Conservation (phyloP, 2,888 invertebrate genomes). For the Diogma glabrata region DNA sequence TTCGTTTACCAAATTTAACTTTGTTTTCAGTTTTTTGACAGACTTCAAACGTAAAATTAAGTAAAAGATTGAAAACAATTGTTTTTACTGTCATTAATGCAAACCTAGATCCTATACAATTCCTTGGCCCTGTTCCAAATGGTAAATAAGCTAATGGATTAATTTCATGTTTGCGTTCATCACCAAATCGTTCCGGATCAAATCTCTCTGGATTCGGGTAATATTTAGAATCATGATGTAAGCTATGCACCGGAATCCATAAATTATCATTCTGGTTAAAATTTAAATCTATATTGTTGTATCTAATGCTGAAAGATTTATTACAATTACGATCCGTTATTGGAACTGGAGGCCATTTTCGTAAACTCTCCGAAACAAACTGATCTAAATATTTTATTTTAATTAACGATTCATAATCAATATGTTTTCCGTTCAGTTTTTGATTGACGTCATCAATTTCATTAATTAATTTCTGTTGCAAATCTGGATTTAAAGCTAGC, state of each 20-base stretch:
- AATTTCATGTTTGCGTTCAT: slow-evolving; percentile 39
- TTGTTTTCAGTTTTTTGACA: slow-evolving; percentile 23
- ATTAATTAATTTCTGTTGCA: slow-evolving; percentile 41
- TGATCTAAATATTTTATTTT: slow-evolving; percentile 48
- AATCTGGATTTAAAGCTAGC: slow-evolving; percentile 44
- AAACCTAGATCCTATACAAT: slow-evolving; percentile 40
- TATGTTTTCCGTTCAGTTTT: slow-evolving; percentile 30
- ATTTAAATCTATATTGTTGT: too few relatives aligned
- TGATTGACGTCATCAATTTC: slow-evolving; percentile 40
- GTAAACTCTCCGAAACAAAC: slow-evolving; percentile 38
- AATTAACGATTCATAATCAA: slow-evolving; percentile 43
- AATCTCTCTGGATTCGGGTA: slow-evolving; percentile 29
- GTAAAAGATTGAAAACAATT: slow-evolving; percentile 24
- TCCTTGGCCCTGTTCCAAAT: slow-evolving; percentile 47
- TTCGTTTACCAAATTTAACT: slow-evolving; percentile 22
- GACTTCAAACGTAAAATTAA: slow-evolving; percentile 21
- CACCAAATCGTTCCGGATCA: slow-evolving; percentile 44
- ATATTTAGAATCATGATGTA: slow-evolving; percentile 16
- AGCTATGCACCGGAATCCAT: neutral
- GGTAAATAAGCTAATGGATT: slow-evolving; percentile 39
- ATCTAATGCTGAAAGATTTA: neutral
- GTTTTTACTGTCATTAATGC: slow-evolving; percentile 23
- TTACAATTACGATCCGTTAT: slow-evolving; percentile 40
- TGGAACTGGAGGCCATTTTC: slow-evolving; percentile 41
- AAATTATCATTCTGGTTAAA: neutral